Evolutionary conservation across 2,797 vertebrate genomes (phyloP).

Genomic region (Diplodus puntazzo): DNA sequence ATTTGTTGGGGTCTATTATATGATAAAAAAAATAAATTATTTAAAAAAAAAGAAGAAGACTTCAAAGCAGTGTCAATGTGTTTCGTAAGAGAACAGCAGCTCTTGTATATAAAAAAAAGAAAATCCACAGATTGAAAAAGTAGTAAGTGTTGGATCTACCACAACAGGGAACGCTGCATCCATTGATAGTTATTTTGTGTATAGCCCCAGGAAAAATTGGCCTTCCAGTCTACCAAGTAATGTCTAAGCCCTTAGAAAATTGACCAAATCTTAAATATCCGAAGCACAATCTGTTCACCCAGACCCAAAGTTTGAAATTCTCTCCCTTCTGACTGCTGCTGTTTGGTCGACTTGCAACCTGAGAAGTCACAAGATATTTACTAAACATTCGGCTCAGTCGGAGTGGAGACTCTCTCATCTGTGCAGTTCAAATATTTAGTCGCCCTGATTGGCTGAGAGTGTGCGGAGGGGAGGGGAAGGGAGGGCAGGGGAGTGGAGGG

Average conservation of each 20-base stretch:
- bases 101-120: not conserved
- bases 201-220: not conserved
- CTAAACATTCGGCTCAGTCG: constrained; percentile 66
- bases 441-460: constrained; percentile 70
- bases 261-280: not conserved
- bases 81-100: not conserved
- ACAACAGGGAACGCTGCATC: constrained; percentile 10
- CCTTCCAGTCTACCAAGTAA: not conserved
- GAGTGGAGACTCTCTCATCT: constrained; percentile 68
- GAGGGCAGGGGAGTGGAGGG: not conserved
- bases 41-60: not conserved
- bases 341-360: constrained; percentile 31
- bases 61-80: not conserved
- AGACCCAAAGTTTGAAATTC: constrained; percentile 24
- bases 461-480: not conserved
- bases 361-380: constrained; percentile 63
- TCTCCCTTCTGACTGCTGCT: not conserved
- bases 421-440: constrained; percentile 76
- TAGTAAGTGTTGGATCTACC: not conserved
- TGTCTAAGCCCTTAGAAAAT: constrained; percentile 7
- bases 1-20: not conserved
- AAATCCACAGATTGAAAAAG: constrained; percentile 10
- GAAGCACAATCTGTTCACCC: not conserved
- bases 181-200: not conserved
- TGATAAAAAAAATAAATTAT: not conserved